Conservation (phyloP, 2,888 invertebrate species). For the Rhogogaster chlorosoma region DNA sequence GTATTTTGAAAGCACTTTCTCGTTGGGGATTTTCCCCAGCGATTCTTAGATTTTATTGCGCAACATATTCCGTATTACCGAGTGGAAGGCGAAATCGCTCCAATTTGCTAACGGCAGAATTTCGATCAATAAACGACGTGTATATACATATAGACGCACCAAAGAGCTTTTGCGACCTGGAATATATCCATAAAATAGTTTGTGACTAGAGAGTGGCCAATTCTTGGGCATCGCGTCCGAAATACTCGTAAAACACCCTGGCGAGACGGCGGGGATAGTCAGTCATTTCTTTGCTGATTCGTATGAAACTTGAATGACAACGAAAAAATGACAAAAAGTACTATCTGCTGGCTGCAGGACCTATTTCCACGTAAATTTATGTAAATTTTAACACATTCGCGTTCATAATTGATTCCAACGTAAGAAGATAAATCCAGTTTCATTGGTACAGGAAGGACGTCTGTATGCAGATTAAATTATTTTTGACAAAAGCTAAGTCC, state of each 20-base stretch:
- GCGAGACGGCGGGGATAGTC: background rate
- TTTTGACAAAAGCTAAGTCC: background rate
- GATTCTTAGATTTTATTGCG: slow-evolving; percentile 8
- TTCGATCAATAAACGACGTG: slow-evolving; percentile 28
- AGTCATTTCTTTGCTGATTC: background rate
- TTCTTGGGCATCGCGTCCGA: background rate
- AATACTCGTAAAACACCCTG: slow-evolving; percentile 38
- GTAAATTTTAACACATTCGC: background rate
- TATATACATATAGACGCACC: background rate
- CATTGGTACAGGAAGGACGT: background rate
- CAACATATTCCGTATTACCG: slow-evolving; percentile 12
- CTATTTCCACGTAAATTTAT: background rate
- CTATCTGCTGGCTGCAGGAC: background rate
- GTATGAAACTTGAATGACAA: background rate
- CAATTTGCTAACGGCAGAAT: slow-evolving; percentile 2
- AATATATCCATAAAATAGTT: slow-evolving; percentile 29
- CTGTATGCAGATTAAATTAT: background rate
- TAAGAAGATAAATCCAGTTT: background rate
- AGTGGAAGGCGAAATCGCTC: background rate
- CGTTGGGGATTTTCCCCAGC: background rate
- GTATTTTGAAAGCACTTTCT: background rate
- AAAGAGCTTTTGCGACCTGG: background rate
- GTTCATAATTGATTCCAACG: background rate
- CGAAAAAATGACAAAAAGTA: background rate
- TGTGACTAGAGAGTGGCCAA: background rate